Conservation (phyloP, 2,113 vertebrate species). For the Zosterops japonicus region DNA sequence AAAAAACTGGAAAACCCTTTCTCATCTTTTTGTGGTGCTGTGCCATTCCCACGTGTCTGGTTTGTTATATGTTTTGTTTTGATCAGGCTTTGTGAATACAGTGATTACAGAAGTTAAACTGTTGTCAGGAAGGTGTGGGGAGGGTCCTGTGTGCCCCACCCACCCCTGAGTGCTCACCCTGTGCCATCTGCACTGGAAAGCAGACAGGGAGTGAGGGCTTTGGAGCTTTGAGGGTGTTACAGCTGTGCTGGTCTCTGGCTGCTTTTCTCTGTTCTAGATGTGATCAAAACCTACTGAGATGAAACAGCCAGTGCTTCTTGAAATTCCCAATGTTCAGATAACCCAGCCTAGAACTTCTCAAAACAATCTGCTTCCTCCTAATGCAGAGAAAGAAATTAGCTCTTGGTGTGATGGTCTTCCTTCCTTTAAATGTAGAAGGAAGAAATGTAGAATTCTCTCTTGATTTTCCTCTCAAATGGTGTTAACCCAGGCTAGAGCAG, state of each 20-base stretch:
- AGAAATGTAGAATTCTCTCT: not conserved
- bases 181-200: not conserved
- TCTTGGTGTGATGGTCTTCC: rapidly evolving
- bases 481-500: not conserved
- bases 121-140: not conserved
- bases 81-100: not conserved
- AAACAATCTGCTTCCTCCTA: not conserved
- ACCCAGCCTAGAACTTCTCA: not conserved
- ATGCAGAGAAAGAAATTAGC: not conserved
- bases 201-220: not conserved
- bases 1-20: not conserved
- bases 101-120: rapidly evolving
- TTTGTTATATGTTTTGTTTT: too few species aligned
- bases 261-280: not conserved
- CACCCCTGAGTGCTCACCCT: not conserved
- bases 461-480: not conserved
- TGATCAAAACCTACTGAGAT: not conserved
- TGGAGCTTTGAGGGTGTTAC: rapidly evolving
- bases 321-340: not conserved
- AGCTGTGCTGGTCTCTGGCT: not conserved
- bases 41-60: not conserved
- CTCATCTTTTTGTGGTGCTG: not conserved
- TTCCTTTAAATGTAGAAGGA: not conserved
- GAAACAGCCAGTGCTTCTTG: not conserved
- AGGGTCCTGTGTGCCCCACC: not conserved